Conservation (phyloP, 2,797 vertebrate genomes). For the Pipistrellus nathusii region DNA sequence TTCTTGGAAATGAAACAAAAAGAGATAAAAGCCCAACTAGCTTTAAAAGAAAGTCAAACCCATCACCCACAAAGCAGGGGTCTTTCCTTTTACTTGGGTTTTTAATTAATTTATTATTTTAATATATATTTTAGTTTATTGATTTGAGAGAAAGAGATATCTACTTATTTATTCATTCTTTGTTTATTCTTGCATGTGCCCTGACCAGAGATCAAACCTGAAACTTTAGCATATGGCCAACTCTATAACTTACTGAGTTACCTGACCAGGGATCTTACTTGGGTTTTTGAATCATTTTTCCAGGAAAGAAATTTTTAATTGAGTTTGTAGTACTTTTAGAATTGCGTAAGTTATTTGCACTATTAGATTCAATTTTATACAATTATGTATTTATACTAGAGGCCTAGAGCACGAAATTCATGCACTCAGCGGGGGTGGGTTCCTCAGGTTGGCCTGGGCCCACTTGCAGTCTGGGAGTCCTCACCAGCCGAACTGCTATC, state of each 20-base stretch:
- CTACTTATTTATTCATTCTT: not conserved
- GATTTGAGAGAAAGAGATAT: not conserved
- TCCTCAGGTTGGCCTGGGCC: too few species aligned
- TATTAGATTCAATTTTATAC: conserved; percentile 39
- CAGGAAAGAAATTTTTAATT: conserved; percentile 53
- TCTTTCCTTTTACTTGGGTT: not conserved
- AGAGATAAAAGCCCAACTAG: conserved; percentile 53
- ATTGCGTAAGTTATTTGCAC: conserved; percentile 23
- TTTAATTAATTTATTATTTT: not conserved
- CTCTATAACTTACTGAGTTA: not conserved
- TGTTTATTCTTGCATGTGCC: not conserved
- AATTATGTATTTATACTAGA: not conserved
- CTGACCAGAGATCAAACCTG: not conserved
- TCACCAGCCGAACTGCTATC: not conserved
- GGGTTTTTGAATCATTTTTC: conserved; percentile 38
- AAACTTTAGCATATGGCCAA: not conserved
- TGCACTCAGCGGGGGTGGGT: too few species aligned
- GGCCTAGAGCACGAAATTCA: too few species aligned
- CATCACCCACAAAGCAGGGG: not conserved
- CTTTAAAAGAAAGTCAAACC: not conserved
- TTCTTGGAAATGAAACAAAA: conserved; percentile 72
- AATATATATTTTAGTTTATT: not conserved
- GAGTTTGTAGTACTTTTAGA: conserved; percentile 47
- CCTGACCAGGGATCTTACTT: not conserved
- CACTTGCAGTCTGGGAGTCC: too few species aligned